Evolutionary conservation across 2,888 invertebrate species (phyloP).

Genomic region (Craniophora ligustri): DNA sequence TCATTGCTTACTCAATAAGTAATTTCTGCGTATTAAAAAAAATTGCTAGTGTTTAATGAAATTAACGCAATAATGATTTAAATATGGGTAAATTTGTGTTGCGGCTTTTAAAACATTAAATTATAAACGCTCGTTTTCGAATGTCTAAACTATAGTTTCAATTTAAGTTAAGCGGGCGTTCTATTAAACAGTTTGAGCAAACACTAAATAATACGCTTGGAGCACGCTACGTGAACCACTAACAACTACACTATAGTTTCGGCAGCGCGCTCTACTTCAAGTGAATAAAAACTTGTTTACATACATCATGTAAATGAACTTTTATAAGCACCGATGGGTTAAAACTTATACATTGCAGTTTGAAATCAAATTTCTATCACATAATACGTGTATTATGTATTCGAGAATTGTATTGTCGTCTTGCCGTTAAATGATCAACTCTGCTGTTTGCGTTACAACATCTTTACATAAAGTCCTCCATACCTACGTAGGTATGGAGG

Average conservation of each 20-base stretch:
- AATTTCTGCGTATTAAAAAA: too few relatives aligned
- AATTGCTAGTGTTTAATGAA: too few relatives aligned
- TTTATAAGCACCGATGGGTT: conserved; percentile 13
- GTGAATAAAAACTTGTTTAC: conserved; percentile 51
- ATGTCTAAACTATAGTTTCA: conserved; percentile 69
- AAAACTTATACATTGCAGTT: background rate
- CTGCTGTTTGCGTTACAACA: too few relatives aligned
- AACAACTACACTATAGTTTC: conserved; percentile 65
- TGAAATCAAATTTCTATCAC: background rate
- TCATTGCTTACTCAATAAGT: too few relatives aligned
- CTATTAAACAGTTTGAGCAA: conserved; percentile 72
- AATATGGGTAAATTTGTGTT: conserved; percentile 3
- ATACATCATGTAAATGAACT: conserved; percentile 17
- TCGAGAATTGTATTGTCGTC: too few relatives aligned
- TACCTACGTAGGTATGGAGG: too few relatives aligned
- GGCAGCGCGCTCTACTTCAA: conserved; percentile 55
- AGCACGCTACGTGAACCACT: conserved; percentile 67
- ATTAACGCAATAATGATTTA: background rate
- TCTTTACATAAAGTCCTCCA: too few relatives aligned
- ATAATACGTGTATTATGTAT: too few relatives aligned
- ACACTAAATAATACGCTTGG: conserved; percentile 73
- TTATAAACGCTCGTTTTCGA: conserved; percentile 38
- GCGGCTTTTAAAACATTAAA: conserved; percentile 31
- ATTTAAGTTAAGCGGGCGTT: conserved; percentile 74
- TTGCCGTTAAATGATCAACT: too few relatives aligned